phyloP scores from a whole-genome alignment of 2,113 vertebrate species.

The Hippocampus comes region DNA sequence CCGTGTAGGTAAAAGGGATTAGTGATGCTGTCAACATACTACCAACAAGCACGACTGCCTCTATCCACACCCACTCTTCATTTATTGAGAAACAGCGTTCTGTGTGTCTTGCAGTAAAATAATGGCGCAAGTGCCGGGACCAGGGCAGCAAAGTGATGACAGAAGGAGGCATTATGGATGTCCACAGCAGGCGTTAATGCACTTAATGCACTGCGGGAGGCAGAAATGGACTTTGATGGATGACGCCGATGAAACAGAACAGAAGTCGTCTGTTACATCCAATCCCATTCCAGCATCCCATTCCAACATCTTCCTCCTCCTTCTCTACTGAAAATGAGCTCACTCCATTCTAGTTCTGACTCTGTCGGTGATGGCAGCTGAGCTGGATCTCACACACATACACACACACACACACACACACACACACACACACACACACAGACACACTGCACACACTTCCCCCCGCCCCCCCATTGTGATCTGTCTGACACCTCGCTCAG shows the following conservation, averaged over 20 bases:
- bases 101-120: conserved; percentile 27
- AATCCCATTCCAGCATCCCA: background rate
- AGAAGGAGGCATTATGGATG: conserved; percentile 6
- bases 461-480: conserved; percentile 37
- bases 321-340: conserved; percentile 16
- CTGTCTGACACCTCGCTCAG: conserved; percentile 44
- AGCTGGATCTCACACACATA: conserved; percentile 50
- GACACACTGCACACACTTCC: conserved; percentile 5
- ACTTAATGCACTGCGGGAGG: background rate
- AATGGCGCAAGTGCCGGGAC: conserved; percentile 15
- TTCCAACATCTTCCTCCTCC: background rate
- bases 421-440: conserved; percentile 30
- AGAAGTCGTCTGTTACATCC: conserved; percentile 5
- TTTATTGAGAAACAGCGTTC: conserved; percentile 40
- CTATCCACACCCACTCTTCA: conserved; percentile 40
- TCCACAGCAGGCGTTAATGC: conserved; percentile 2
- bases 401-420: background rate
- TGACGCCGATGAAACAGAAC: background rate
- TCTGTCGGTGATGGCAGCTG: conserved; percentile 39
- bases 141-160: conserved; percentile 21
- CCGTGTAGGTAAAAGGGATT: background rate
- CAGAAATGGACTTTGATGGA: background rate
- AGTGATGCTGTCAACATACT: conserved; percentile 20
- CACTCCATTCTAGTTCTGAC: conserved; percentile 19
- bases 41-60: conserved; percentile 28